Percentiles rank a stretch among this genome's conserved stretches.
These are phyloP conservation scores for Meiosimyza decipiens DNA, from an alignment of 2,888 invertebrate genomes.

Conservation along the genomic window DNA sequence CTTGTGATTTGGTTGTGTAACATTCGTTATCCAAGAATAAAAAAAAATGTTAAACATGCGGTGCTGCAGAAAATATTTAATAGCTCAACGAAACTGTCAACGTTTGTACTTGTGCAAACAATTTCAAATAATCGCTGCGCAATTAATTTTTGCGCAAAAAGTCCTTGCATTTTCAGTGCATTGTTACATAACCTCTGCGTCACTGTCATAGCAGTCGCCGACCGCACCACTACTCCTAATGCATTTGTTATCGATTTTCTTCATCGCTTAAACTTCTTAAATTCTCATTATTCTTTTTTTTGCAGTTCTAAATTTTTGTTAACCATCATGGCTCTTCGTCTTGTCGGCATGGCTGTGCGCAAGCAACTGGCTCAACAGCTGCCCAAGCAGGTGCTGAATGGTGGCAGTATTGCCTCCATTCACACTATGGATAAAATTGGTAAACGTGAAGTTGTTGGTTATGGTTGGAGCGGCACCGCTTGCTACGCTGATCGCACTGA, in stretches of 20 bases:
- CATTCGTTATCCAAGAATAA: no score
- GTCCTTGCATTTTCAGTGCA: not conserved
- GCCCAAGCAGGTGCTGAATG: slow-evolving; percentile 51
- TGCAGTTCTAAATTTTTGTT: slow-evolving; percentile 16
- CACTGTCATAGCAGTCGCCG: not conserved
- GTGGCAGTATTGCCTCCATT: slow-evolving; percentile 59
- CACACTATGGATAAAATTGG: slow-evolving; percentile 72
- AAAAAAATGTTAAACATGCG: no score
- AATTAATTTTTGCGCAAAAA: not conserved
- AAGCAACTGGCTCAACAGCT: slow-evolving; percentile 55
- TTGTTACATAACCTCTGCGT: slow-evolving; percentile 14
- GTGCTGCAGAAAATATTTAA: no score
- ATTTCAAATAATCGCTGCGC: no score
- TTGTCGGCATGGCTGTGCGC: slow-evolving; percentile 57
- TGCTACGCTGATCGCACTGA: slow-evolving; percentile 81
- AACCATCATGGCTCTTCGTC: slow-evolving; percentile 57
- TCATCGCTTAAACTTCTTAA: not conserved
- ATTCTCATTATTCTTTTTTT: not conserved
- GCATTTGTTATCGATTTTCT: not conserved
- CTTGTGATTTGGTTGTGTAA: no score
- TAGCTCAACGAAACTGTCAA: no score
- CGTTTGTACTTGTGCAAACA: no score
- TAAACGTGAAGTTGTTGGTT: slow-evolving; percentile 91
- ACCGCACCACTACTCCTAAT: no score
- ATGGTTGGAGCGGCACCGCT: slow-evolving; percentile 85